Conservation (phyloP, 2,797 vertebrate species). For the Okamejei kenojei region DNA sequence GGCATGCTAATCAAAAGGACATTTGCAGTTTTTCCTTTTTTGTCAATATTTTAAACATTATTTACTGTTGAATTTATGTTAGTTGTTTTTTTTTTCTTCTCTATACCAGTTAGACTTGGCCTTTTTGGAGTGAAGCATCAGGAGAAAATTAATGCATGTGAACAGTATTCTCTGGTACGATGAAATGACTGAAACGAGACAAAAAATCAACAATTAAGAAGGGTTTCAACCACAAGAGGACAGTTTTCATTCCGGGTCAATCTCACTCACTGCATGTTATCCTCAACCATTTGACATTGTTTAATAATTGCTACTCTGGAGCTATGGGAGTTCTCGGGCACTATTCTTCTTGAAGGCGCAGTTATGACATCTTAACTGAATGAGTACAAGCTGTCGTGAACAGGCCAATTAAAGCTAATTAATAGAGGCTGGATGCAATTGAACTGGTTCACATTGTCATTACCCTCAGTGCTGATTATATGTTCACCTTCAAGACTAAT, state of each 20-base stretch:
- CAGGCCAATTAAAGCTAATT: constrained; percentile 15
- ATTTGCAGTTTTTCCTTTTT: background rate
- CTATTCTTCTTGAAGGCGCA: background rate
- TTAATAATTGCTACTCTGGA: constrained; percentile 28
- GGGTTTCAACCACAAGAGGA: background rate
- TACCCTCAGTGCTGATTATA: background rate
- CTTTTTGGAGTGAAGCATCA: background rate
- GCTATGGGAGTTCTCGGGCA: background rate
- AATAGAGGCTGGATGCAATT: background rate
- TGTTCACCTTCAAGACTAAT: background rate
- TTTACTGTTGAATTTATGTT: background rate
- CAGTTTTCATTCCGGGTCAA: background rate
- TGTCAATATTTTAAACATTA: background rate
- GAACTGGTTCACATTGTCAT: background rate
- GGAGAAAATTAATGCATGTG: background rate
- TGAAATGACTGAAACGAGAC: background rate
- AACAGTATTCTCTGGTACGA: background rate
- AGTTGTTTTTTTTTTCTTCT: background rate
- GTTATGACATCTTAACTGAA: background rate
- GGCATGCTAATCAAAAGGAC: background rate
- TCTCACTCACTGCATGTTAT: background rate
- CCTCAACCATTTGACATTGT: background rate
- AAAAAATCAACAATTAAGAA: background rate
- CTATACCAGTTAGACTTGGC: background rate
- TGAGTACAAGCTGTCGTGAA: constrained; percentile 9